A percentile compares a stretch with the other conserved stretches of the same genome.
These are phyloP conservation scores for Drosophila affinis DNA, from an alignment of 2,888 invertebrate genomes.

Conservation along the genomic window DNA sequence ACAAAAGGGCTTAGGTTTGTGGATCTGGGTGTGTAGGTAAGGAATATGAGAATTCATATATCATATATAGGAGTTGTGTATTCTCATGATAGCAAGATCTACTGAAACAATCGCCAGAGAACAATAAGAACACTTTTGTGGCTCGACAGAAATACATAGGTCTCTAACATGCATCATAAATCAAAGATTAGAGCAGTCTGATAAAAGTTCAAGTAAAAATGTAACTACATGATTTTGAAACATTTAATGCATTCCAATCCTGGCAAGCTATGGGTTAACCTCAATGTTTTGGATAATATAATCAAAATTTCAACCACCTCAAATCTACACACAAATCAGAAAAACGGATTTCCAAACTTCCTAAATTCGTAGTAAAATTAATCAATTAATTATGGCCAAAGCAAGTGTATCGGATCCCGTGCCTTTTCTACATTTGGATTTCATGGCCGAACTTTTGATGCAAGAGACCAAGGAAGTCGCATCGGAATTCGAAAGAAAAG, in stretches of 20 bases:
- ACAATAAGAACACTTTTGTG: too few species aligned
- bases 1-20: too few species aligned
- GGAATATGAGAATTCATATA: background rate
- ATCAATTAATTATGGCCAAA: conserved; percentile 41
- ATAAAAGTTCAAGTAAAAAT: too few species aligned
- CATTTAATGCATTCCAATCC: background rate
- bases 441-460: conserved; percentile 49
- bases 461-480: conserved; percentile 54
- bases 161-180: background rate
- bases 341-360: background rate
- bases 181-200: background rate
- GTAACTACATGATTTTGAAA: too few species aligned
- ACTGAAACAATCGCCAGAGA: too few species aligned
- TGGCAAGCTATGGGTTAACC: background rate
- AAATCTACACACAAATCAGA: too few species aligned
- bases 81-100: too few species aligned
- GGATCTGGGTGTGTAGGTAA: background rate
- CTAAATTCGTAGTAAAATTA: background rate
- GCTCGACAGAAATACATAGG: background rate
- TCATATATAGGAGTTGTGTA: too few species aligned
- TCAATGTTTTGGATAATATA: background rate
- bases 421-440: conserved; percentile 59
- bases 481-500: conserved; percentile 54
- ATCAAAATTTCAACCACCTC: too few species aligned
- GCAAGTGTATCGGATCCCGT: conserved; percentile 31